These are phyloP conservation scores for Caenorhabditis sp. DNA, from an alignment of 2,888 invertebrate species.

Conservation along the genomic window DNA sequence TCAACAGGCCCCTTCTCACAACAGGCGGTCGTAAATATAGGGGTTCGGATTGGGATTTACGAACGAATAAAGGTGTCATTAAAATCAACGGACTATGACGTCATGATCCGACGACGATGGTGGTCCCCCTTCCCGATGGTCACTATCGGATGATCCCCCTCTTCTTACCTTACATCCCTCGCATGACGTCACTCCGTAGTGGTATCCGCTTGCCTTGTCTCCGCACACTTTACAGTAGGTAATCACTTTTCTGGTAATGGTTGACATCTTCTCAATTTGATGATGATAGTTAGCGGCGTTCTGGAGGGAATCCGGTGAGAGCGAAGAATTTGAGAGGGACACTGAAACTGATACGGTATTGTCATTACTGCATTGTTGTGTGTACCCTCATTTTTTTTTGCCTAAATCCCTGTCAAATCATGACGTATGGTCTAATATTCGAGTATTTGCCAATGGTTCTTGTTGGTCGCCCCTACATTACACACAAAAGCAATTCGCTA, in stretches of 20 bases:
- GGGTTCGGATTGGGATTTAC: slow-evolving; percentile 21
- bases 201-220: slow-evolving; percentile 95
- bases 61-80: slow-evolving; percentile 15
- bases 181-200: slow-evolving; percentile 98
- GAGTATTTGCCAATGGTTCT: slow-evolving; percentile 20
- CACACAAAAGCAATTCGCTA: neutral
- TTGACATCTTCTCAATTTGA: neutral
- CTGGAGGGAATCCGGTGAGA: slow-evolving; percentile 37
- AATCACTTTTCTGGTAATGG: slow-evolving; percentile 15
- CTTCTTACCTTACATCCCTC: slow-evolving; percentile 95
- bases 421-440: slow-evolving; percentile 17
- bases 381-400: neutral
- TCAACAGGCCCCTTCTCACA: neutral
- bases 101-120: neutral
- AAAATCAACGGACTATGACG: slow-evolving; percentile 8
- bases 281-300: slow-evolving; percentile 8
- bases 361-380: neutral
- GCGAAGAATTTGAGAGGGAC: slow-evolving; percentile 37
- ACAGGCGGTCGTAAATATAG: slow-evolving; percentile 31
- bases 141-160: neutral
- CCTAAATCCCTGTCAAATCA: slow-evolving; percentile 9
- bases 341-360: slow-evolving; percentile 42
- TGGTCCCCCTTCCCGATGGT: neutral
- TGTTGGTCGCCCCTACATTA: slow-evolving; percentile 16
- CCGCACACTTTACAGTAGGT: slow-evolving; percentile 90